A percentile compares a stretch with the other conserved stretches of the same genome.
These are phyloP conservation scores for Sturnira hondurensis DNA, from an alignment of 2,113 vertebrate species.

Conservation along the genomic window DNA sequence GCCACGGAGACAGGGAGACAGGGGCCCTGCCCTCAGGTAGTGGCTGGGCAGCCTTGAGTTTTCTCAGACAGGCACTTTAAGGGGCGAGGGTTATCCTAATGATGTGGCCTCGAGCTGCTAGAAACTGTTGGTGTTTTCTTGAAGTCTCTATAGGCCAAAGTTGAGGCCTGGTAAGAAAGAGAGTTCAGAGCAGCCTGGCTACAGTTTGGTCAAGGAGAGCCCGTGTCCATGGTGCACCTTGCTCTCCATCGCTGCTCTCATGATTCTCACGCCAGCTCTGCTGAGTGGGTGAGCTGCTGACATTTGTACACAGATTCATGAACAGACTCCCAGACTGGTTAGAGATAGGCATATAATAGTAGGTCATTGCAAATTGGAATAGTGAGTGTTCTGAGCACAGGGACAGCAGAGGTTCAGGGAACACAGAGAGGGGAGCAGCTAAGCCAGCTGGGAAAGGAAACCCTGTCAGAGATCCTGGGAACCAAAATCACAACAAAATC, in stretches of 20 bases:
- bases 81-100: not conserved
- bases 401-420: not conserved
- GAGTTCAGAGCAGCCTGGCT: too few relatives aligned
- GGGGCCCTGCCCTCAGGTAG: not conserved
- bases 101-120: not conserved
- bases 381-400: not conserved
- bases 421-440: not conserved
- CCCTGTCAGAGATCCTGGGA: not conserved
- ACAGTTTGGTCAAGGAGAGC: not conserved
- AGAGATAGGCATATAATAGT: not conserved
- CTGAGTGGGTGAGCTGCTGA: not conserved
- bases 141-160: not conserved
- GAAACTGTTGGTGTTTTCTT: not conserved
- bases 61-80: not conserved
- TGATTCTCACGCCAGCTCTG: not conserved
- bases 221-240: accelerated
- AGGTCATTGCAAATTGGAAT: not conserved
- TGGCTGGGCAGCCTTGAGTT: not conserved
- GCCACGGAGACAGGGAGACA: not conserved
- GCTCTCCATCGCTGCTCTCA: accelerated
- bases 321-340: not conserved
- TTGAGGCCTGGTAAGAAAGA: not conserved
- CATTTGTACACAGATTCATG: not conserved
- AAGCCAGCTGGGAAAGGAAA: not conserved
- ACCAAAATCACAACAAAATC: not conserved